Conservation (phyloP, 2,113 vertebrate species). For the Mesembrinibis cayennensis region DNA sequence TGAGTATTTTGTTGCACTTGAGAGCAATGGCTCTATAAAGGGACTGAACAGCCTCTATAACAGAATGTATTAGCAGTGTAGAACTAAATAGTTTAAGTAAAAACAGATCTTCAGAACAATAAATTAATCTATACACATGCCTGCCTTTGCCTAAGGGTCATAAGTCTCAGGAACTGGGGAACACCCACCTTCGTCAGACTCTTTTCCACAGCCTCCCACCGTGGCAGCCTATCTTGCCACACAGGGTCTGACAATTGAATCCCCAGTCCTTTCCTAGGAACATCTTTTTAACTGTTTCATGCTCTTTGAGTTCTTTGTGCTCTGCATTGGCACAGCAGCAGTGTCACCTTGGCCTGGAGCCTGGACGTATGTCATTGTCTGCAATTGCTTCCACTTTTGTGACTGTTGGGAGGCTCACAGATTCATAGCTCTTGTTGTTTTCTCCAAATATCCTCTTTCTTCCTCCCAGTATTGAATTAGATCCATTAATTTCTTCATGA, state of each 20-base stretch:
- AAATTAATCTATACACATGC: background rate
- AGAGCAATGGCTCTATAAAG: background rate
- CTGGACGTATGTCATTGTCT: background rate
- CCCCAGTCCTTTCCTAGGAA: background rate
- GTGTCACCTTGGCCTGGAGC: background rate
- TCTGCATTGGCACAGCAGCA: background rate
- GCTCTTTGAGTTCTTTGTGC: background rate
- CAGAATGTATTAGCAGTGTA: background rate
- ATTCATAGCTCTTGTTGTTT: background rate
- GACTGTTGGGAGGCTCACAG: background rate
- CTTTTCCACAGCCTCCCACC: background rate
- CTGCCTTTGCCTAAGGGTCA: background rate
- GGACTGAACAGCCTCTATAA: background rate
- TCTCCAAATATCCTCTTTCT: background rate
- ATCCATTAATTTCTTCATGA: background rate
- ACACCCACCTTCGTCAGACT: background rate
- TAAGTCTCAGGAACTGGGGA: background rate
- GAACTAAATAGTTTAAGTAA: background rate
- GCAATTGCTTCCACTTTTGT: background rate
- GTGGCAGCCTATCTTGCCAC: background rate
- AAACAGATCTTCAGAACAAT: conserved; percentile 8
- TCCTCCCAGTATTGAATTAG: background rate
- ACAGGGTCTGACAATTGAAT: background rate
- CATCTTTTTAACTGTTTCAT: background rate
- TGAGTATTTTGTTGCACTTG: background rate